Conservation (phyloP, 1,140 invertebrate species). For the Cyphomyrmex costatus region DNA sequence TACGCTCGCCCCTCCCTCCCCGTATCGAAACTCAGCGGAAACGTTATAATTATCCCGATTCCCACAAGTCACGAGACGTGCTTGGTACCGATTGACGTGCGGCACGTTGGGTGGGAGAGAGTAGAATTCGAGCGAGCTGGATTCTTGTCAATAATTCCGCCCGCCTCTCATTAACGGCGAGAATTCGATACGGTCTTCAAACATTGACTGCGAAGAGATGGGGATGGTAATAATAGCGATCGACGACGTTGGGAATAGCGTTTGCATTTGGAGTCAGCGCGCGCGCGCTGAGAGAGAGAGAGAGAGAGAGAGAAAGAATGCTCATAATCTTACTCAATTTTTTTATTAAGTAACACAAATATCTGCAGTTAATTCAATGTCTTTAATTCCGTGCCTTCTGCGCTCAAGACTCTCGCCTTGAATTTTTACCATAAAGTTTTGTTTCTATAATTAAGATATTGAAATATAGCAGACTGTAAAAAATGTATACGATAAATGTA, state of each 20-base stretch:
- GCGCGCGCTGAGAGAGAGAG: neutral
- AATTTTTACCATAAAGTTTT: neutral
- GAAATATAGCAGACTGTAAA: neutral
- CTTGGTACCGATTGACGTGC: constrained; percentile 72
- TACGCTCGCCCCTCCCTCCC: constrained; percentile 73
- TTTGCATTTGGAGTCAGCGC: constrained; percentile 9
- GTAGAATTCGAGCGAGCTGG: constrained; percentile 36
- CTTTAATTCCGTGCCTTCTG: neutral
- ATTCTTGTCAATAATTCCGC: constrained; percentile 65
- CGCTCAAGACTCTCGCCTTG: neutral
- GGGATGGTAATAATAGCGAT: constrained; percentile 49
- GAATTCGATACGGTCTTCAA: constrained; percentile 64
- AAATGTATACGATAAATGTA: too few species aligned
- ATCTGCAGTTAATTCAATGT: constrained; percentile 9
- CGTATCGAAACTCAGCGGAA: constrained; percentile 83
- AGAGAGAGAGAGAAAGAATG: neutral
- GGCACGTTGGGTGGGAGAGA: constrained; percentile 58
- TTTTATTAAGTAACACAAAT: constrained; percentile 1
- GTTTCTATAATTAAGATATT: neutral
- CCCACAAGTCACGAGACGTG: constrained; percentile 82
- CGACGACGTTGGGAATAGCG: constrained; percentile 37
- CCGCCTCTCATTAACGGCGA: constrained; percentile 65
- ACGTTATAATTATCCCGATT: constrained; percentile 87
- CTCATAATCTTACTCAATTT: constrained; percentile 38
- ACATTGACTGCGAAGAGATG: constrained; percentile 52